phyloP scores from a whole-genome alignment of 2,113 vertebrate genomes.

The Monopterus albus region DNA sequence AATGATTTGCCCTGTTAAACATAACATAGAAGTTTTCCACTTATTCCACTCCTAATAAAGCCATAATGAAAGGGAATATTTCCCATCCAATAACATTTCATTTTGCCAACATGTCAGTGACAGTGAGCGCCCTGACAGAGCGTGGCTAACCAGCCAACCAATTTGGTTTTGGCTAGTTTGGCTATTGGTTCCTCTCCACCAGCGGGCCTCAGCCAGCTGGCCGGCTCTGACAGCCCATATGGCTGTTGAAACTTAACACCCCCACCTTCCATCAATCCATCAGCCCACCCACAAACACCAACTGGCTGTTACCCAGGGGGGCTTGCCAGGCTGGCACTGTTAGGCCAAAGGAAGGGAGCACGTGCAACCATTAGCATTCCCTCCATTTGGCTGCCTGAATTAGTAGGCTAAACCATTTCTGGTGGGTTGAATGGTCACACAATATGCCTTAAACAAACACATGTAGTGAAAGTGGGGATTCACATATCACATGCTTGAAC shows the following conservation, averaged over 20 bases:
- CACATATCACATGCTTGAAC: neutral
- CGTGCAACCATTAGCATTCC: slow-evolving; percentile 49
- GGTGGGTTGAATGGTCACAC: neutral
- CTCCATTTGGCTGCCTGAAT: slow-evolving; percentile 11
- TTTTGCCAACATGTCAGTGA: slow-evolving; percentile 34
- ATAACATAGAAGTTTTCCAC: neutral
- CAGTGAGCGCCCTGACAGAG: slow-evolving; percentile 24
- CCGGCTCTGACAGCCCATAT: slow-evolving; percentile 34
- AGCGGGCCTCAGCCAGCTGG: slow-evolving; percentile 51
- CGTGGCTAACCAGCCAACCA: slow-evolving; percentile 34
- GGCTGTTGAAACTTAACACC: slow-evolving; percentile 33
- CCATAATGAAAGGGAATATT: neutral
- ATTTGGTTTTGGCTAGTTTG: slow-evolving; percentile 44
- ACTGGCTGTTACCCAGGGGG: slow-evolving; percentile 30
- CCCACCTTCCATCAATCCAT: slow-evolving; percentile 51
- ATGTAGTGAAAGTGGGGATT: neutral
- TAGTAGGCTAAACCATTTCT: slow-evolving; percentile 23
- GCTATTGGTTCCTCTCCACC: slow-evolving; percentile 39
- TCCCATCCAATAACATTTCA: slow-evolving; percentile 10
- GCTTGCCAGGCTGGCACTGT: slow-evolving; percentile 13
- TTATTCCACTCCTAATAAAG: slow-evolving; percentile 14
- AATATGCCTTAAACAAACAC: neutral
- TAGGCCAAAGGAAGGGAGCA: slow-evolving; percentile 25
- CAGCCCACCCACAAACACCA: slow-evolving; percentile 55
- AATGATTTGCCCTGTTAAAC: slow-evolving; percentile 10